A percentile compares a stretch with the other conserved stretches of the same genome.
Evolutionary conservation across 2,888 invertebrate genomes (phyloP).

Genomic region (Himalopsyche tibetana): DNA sequence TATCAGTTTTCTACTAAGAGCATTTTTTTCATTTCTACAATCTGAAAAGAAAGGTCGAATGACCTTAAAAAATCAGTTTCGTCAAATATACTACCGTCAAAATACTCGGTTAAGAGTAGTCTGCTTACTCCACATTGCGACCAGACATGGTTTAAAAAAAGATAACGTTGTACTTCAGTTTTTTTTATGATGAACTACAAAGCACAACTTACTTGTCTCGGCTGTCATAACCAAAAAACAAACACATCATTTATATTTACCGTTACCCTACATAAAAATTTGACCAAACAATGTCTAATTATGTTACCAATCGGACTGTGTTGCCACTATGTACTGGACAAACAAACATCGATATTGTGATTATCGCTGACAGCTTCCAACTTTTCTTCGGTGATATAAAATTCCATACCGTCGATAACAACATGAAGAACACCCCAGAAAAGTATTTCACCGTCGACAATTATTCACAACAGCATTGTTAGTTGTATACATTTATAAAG

Average conservation of each 20-base stretch:
- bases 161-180: slow-evolving; percentile 4
- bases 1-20: too few relatives aligned
- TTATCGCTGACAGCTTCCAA: background rate
- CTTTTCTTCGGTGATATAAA: slow-evolving; percentile 4
- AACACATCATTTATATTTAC: background rate
- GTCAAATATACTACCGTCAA: too few relatives aligned
- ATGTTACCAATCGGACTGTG: background rate
- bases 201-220: background rate
- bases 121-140: too few relatives aligned
- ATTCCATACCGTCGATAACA: slow-evolving; percentile 65
- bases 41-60: too few relatives aligned
- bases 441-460: slow-evolving; percentile 2
- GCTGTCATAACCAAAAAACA: too few relatives aligned
- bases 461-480: background rate
- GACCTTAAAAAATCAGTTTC: too few relatives aligned
- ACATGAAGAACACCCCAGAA: slow-evolving; percentile 59
- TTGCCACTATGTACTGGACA: background rate
- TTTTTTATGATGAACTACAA: background rate
- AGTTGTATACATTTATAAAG: background rate
- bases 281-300: background rate
- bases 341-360: background rate
- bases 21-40: too few relatives aligned
- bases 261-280: slow-evolving; percentile 27
- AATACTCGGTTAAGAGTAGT: too few relatives aligned
- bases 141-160: background rate